Percentiles rank a stretch among this genome's conserved stretches.
Evolutionary conservation across 2,797 vertebrate species (phyloP).

Genomic region (Eidolon dupreanum): DNA sequence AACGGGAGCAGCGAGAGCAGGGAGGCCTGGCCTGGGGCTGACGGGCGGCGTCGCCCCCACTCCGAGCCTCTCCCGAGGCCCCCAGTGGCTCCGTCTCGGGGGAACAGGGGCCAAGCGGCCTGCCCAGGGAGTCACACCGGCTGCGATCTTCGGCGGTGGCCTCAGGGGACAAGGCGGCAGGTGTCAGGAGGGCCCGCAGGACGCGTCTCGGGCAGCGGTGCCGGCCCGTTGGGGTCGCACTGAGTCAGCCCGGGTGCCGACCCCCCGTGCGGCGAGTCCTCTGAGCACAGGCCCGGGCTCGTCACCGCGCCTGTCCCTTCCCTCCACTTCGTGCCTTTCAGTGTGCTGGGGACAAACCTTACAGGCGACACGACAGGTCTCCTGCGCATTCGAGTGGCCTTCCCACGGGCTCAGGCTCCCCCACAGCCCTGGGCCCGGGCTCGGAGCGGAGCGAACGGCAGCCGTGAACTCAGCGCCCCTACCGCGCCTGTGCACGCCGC

Average conservation of each 20-base stretch:
- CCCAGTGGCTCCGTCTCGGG: neutral
- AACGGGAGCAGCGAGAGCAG: rapidly evolving
- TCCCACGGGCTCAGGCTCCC: neutral
- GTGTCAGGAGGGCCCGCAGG: neutral
- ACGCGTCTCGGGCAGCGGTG: no score
- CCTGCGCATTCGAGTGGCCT: neutral
- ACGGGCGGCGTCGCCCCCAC: neutral
- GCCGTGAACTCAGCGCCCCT: constrained; percentile 8
- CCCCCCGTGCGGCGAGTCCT: rapidly evolving
- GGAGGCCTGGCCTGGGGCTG: neutral
- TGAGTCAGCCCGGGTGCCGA: no score
- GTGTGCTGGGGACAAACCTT: no score
- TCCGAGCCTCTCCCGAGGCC: neutral
- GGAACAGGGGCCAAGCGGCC: neutral
- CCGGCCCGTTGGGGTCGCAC: rapidly evolving
- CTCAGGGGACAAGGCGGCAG: neutral
- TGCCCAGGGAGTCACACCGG: neutral
- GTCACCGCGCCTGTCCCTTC: no score
- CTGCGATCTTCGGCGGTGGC: neutral
- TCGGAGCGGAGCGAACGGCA: neutral
- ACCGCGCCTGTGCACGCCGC: neutral
- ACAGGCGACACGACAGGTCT: rapidly evolving
- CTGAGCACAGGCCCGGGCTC: neutral
- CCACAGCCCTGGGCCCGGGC: rapidly evolving
- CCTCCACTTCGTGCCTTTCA: neutral